Conservation (phyloP, 1,140 invertebrate genomes). For the Diachasma alloeum region DNA sequence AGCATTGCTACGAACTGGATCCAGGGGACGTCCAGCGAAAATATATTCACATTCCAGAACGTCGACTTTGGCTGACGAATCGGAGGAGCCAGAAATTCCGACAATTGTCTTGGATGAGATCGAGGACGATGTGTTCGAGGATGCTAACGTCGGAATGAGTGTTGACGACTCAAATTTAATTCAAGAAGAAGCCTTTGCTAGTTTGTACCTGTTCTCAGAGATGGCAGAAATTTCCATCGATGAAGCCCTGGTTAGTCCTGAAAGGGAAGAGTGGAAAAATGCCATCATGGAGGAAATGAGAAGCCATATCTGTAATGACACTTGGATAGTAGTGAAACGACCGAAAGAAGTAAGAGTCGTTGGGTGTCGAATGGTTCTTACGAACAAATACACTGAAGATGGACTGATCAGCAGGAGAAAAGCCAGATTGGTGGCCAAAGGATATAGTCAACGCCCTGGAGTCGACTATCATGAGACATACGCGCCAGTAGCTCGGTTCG, state of each 20-base stretch:
- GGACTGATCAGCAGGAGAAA: background rate
- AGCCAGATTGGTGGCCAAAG: background rate
- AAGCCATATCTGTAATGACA: no score
- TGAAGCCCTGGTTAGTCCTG: background rate
- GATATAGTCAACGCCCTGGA: no score
- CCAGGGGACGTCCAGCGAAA: slow-evolving; percentile 15
- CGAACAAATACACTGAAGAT: background rate
- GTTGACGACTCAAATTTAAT: background rate
- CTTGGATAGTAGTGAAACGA: background rate
- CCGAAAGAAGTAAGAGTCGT: background rate
- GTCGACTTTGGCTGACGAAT: no score
- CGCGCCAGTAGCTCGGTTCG: no score
- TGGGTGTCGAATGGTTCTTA: background rate
- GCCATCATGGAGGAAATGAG: background rate
- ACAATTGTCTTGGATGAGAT: no score
- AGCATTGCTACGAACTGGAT: slow-evolving; percentile 4
- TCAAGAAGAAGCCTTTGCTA: background rate
- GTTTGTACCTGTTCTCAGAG: background rate
- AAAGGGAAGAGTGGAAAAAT: background rate
- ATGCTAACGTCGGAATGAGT: background rate
- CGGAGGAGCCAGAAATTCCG: no score
- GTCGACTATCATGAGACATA: no score
- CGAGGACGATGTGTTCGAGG: no score
- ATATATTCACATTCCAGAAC: background rate
- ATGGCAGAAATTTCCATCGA: background rate